Percentiles rank a stretch among this genome's conserved stretches.
These are phyloP conservation scores for Heliocidaris tuberculata DNA, from an alignment of 35 echinoderm and acorn worm genomes.

Conservation along the genomic window DNA sequence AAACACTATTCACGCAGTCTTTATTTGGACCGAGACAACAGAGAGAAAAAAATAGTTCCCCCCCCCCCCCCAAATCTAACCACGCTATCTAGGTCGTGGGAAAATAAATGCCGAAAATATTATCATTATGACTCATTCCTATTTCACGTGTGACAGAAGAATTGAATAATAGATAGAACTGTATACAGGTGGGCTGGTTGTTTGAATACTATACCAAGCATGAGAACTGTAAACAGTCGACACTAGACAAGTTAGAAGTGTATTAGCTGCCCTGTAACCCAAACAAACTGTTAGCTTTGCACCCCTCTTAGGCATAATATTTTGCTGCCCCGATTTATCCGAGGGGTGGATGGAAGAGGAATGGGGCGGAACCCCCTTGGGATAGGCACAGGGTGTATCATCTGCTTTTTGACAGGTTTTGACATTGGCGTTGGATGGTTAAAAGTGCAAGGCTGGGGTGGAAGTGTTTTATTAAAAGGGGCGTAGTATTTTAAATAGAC, in stretches of 20 bases:
- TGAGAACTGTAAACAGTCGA: constrained; percentile 26
- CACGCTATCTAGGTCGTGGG: background rate
- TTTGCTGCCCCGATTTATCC: background rate
- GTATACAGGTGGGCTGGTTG: background rate
- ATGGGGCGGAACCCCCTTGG: background rate
- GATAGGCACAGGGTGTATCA: background rate
- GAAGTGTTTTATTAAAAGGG: background rate
- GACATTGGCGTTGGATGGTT: background rate
- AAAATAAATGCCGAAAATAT: constrained; percentile 25
- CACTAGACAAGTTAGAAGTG: background rate
- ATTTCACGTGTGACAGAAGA: background rate
- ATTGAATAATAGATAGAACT: background rate
- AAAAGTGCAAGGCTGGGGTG: background rate
- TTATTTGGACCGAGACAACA: background rate
- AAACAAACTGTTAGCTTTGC: constrained; percentile 36
- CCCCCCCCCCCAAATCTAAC: background rate
- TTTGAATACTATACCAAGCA: constrained; percentile 17
- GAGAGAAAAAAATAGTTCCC: background rate
- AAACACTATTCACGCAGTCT: background rate
- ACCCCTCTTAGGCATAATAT: background rate
- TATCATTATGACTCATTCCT: background rate
- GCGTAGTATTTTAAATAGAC: background rate
- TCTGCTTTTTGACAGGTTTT: background rate
- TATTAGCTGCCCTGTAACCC: constrained; percentile 4
- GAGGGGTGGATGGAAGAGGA: background rate